Percentiles rank a stretch among this genome's conserved stretches.
Evolutionary conservation across 1,140 invertebrate genomes (phyloP).

Genomic region (Hyposmocoma kahamanoa): DNA sequence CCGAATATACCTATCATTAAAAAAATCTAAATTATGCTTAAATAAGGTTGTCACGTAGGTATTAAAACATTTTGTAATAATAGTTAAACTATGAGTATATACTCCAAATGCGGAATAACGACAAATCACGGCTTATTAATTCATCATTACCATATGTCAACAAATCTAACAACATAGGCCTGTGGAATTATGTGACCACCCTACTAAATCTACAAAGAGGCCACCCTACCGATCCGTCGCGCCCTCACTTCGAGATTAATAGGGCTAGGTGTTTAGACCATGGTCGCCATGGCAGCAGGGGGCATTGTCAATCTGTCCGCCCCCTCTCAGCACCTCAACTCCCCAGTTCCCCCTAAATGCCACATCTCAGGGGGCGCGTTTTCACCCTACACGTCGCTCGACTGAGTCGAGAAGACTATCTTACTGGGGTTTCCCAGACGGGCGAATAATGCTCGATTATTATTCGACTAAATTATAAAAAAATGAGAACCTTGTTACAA

Average conservation of each 20-base stretch:
- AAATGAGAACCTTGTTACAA: too few relatives aligned
- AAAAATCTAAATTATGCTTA: too few relatives aligned
- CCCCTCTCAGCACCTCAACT: too few relatives aligned
- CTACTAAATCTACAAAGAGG: too few relatives aligned
- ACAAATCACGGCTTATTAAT: not conserved
- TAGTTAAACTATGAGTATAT: slow-evolving; percentile 6
- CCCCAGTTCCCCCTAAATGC: slow-evolving; percentile 44
- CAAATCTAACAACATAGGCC: slow-evolving; percentile 6
- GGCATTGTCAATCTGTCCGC: slow-evolving; percentile 47
- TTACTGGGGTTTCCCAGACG: too few relatives aligned
- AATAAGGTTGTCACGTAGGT: too few relatives aligned
- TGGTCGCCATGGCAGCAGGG: slow-evolving; percentile 52
- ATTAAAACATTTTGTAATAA: too few relatives aligned
- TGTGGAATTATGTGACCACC: slow-evolving; percentile 16
- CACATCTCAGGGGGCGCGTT: slow-evolving; percentile 61
- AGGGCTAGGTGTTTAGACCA: slow-evolving; percentile 56
- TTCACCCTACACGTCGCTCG: too few relatives aligned
- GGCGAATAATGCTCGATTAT: too few relatives aligned
- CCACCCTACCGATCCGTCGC: slow-evolving; percentile 21
- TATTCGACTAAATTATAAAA: too few relatives aligned
- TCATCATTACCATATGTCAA: not conserved
- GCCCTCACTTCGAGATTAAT: slow-evolving; percentile 62
- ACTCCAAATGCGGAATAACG: not conserved
- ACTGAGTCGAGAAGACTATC: too few relatives aligned
- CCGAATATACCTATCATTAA: too few relatives aligned